Conservation (phyloP, 2,797 vertebrate genomes). For the Darevskia nairensis region DNA sequence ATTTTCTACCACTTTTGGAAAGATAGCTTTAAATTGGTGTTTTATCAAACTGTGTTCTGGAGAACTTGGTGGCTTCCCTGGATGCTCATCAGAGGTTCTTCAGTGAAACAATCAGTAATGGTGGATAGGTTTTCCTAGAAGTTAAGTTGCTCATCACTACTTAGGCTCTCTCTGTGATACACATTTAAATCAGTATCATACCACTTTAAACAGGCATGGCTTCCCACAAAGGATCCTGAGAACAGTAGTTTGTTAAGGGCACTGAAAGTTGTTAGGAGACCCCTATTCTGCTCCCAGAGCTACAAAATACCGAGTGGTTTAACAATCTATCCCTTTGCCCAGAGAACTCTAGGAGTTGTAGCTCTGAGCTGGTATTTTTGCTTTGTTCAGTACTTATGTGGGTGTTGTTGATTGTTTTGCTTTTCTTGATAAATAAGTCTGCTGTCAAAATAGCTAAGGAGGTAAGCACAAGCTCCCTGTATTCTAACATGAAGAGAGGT, state of each 20-base stretch:
- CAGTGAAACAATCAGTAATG: not conserved
- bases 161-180: not conserved
- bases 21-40: not conserved
- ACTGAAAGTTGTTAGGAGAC: too few relatives aligned
- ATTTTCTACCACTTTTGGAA: not conserved
- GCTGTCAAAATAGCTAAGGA: not conserved
- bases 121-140: not conserved
- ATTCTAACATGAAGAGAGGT: not conserved
- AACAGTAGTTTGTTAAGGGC: too few relatives aligned
- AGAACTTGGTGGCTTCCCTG: not conserved
- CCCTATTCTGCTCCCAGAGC: too few relatives aligned
- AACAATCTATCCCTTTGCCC: too few relatives aligned
- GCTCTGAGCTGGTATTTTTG: not conserved
- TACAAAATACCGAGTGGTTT: too few relatives aligned
- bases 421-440: not conserved
- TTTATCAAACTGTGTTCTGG: not conserved
- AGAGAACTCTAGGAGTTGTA: too few relatives aligned
- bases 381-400: not conserved
- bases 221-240: too few relatives aligned
- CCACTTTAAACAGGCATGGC: too few relatives aligned
- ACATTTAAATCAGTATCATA: too few relatives aligned
- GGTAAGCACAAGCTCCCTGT: not conserved
- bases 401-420: not conserved
- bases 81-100: not conserved
- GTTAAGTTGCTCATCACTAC: not conserved